Base-by-base conservation (phyloP, 1,140 invertebrate genomes). In the Leptopilina boulardi region DNA sequence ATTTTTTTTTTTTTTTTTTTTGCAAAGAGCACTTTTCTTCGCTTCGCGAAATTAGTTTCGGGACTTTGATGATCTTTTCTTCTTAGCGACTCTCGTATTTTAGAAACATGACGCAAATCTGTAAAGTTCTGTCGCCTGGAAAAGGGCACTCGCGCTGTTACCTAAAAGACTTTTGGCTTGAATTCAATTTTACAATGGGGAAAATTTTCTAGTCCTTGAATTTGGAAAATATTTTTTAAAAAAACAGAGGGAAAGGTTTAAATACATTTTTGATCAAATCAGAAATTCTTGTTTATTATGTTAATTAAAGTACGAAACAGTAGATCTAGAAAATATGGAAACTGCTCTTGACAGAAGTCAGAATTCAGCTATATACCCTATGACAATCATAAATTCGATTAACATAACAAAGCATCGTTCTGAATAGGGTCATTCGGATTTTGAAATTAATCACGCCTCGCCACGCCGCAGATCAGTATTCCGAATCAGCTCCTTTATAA, bases 391-490 rank as follows among this genome's bases (percentile, higher is more conserved):
- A 83, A 83, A 82, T 83, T 80, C 72, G 76, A 84, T 82, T 78
- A 80, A 76, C 82, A 84, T 84, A 84, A 82, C 82, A 84, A 84
- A 79, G 38, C 82, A 73, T 19, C 54, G 71, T 75, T 73, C 78
- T 84, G 83, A 84, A 84, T 84, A 75, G 81, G 82, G 76, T 82
- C 79, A 82, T 84, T 84, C 83, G 80, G 30, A 81, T 84, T 84
- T 81, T 77, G 79, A 70, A 75, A 78, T 84, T 84, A 84, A 84
- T 84, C 83, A 84, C 79, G 81, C 83, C 80, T 82, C 80, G 81
- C 56, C 79, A 82, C 80, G 82, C 76, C 79, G 81, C 83, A 82
- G 82, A 75, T 78, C 81, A 74, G 79, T 80, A 77, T 82, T 82
- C 77, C 76, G 47, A 77, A 13, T 82, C 59, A 66, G 47, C 47